These are phyloP conservation scores for Prunella strophiata DNA, from an alignment of 2,797 vertebrate species.

Conservation along the genomic window DNA sequence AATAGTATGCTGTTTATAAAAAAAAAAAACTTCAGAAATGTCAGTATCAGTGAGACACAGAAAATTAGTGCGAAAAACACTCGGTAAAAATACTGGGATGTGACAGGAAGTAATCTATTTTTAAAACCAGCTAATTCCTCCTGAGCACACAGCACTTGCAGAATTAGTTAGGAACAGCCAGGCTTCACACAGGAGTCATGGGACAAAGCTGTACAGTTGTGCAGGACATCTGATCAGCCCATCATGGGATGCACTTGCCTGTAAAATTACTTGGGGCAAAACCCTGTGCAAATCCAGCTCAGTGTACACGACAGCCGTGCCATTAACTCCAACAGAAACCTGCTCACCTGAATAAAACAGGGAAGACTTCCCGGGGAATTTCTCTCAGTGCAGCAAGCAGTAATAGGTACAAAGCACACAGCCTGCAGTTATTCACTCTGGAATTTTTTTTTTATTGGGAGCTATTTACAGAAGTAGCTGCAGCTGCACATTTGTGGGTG, in stretches of 20 bases:
- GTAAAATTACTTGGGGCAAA: constrained; percentile 20
- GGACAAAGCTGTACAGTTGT: not conserved
- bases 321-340: constrained; percentile 15
- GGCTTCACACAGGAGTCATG: not conserved
- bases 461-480: constrained; percentile 24
- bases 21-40: not conserved
- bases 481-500: not conserved
- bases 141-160: not conserved
- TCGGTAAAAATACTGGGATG: not conserved
- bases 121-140: constrained; percentile 44
- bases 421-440: constrained; percentile 13
- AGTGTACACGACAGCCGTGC: not conserved
- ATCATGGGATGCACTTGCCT: not conserved
- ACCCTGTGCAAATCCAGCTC: not conserved
- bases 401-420: not conserved
- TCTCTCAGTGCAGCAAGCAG: not conserved
- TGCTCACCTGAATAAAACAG: not conserved
- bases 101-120: constrained; percentile 21
- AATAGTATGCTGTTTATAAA: not conserved
- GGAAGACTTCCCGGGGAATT: not conserved
- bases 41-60: not conserved
- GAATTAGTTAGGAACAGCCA: not conserved
- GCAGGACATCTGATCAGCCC: not conserved
- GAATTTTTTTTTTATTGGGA: constrained; percentile 38
- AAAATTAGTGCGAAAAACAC: not conserved